Conservation (phyloP, 2,797 vertebrate genomes). For the Parauchenoglanis punctatus region DNA sequence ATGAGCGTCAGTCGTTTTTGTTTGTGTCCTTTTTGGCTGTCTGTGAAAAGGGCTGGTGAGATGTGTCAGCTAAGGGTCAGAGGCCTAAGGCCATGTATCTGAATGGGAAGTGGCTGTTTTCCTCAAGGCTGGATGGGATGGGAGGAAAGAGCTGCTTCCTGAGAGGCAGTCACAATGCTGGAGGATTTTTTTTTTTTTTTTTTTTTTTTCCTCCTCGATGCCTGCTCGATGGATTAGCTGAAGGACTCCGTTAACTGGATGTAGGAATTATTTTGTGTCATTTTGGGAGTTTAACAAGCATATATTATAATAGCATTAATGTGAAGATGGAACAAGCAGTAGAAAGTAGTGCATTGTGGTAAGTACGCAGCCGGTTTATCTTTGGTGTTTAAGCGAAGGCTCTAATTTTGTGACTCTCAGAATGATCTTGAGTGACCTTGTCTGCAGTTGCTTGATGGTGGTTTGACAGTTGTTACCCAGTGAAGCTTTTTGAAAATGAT, state of each 20-base stretch:
- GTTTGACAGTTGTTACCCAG: not conserved
- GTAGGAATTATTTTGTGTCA: not conserved
- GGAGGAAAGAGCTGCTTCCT: conserved; percentile 51
- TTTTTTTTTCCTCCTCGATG: not conserved
- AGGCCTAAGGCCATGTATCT: conserved; percentile 21
- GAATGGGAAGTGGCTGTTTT: conserved; percentile 57
- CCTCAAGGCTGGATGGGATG: conserved; percentile 38
- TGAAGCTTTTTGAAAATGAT: not conserved
- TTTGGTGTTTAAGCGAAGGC: not conserved
- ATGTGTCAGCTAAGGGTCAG: conserved; percentile 29
- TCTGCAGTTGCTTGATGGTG: not conserved
- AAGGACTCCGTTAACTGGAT: not conserved
- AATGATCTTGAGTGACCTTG: not conserved
- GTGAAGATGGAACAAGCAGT: not conserved
- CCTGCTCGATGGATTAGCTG: conserved; percentile 9
- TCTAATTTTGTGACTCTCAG: not conserved
- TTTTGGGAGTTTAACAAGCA: not conserved
- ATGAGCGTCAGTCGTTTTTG: conserved; percentile 9
- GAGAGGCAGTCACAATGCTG: conserved; percentile 45
- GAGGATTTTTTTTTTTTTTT: conserved; percentile 27
- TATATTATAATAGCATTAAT: not conserved
- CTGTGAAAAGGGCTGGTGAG: conserved; percentile 12
- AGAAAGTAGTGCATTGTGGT: not conserved
- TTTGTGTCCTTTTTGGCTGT: conserved; percentile 29
- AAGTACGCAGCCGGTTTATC: not conserved